Evolutionary conservation across 2,888 invertebrate species (phyloP), one percentile per base, ranked within the genome.

Genomic region (Chorisops tibialis): DNA sequence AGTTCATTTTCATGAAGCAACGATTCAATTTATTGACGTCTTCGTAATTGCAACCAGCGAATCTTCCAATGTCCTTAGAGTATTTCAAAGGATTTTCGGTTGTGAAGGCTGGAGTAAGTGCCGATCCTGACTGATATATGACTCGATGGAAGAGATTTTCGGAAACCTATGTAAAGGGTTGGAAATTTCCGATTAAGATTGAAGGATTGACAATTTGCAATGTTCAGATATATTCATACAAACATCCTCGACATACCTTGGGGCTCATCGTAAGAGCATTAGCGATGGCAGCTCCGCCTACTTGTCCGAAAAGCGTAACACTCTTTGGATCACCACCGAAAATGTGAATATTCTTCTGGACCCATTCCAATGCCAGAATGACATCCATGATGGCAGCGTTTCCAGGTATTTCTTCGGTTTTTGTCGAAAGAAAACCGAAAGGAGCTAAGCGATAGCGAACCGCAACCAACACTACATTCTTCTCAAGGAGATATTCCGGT

Each of bases 241-340:
- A 5, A 7, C n/a, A 12, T 37, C n/a, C 9, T 22, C 19, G 38
- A 14, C 21, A 24, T 61, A 61, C 51, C 50, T 73, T 69, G 2
- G 81, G 80, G 68, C 79, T 80, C 63, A 79, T 68, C 2, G 79
- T 73, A 45, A 82, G 72, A 3, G 80, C 74, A 35, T 80, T 79
- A 2, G 80, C 79, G 1, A 82, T 74, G 0, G 77, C 78, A 0
- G 77, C 78, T 12, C 83, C 83, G 2, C 81, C 80, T 62, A 81
- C 81, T 67, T 83, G 81, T 1, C 83, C 83, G 61, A 81, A 79
- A 11, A 82, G 72, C 0, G 83, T 83, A 0, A 83, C 78, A 3
- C 72, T 70, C 9, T 69, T 66, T 0, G 80, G 75, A 70, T 83
- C 80, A 2, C 83, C 83, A 38, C 82, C 81, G 64, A 83, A 83